Conservation (phyloP, 2,888 invertebrate species). For the Oxycera nigricornis region DNA sequence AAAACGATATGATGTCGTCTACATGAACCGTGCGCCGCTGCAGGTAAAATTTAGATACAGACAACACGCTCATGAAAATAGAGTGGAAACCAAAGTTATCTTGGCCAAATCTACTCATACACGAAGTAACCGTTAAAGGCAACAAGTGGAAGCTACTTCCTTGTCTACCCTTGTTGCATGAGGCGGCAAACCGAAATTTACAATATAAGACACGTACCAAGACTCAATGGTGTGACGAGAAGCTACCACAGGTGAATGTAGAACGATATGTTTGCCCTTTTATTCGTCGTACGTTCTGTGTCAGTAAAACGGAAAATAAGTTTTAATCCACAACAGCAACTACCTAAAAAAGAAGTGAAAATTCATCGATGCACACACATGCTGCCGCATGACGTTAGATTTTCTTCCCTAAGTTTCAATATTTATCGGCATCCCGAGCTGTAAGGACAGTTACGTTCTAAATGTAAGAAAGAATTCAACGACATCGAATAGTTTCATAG, state of each 20-base stretch:
- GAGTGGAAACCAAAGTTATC: background rate
- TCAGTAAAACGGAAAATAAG: background rate
- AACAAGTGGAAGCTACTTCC: background rate
- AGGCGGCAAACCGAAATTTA: too few relatives aligned
- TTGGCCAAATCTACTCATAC: background rate
- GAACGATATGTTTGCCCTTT: background rate
- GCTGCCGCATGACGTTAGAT: background rate
- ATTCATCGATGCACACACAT: background rate
- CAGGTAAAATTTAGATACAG: background rate
- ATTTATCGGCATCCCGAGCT: background rate
- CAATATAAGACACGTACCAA: conserved; percentile 25
- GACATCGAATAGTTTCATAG: background rate
- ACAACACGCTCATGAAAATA: background rate
- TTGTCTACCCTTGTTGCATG: background rate
- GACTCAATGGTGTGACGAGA: background rate
- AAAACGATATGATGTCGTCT: background rate
- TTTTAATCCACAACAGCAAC: background rate
- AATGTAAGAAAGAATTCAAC: background rate
- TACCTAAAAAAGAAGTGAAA: background rate
- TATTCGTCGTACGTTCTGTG: background rate
- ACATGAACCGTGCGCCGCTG: background rate
- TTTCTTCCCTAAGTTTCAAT: background rate
- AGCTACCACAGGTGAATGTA: conserved; percentile 22
- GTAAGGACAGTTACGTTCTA: background rate
- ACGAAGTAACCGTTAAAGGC: background rate